Evolutionary conservation across 2,888 invertebrate genomes (phyloP), one percentile per base, ranked within the genome.

Genomic region (Trachelus troglodyta): DNA sequence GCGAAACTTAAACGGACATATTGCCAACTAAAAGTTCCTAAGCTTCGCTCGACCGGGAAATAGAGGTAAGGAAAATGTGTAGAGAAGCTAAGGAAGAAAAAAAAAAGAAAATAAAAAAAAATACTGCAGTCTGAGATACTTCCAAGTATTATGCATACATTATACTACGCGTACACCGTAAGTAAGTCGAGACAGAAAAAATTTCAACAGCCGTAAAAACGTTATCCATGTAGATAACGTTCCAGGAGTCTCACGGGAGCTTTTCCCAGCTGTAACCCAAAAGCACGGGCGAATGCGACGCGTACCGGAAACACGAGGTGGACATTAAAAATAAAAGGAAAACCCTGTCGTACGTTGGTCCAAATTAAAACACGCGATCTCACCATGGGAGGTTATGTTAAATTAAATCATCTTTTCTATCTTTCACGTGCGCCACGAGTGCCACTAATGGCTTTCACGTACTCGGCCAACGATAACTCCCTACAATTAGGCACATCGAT

Each of bases 241-340:
- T 56, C 2, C 0, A 23, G 56, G 56, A 56, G 56, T 56, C 56
- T 23, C 56, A 0, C 23, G 56, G 23, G 56, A 56, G 23, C 9
- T 56, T 56, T 23, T 23, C 56, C 56, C 56, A 12, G 56, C 23
- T 1, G 23, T 15, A 56, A 56, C 23, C 56, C 56, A 9, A 23
- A 56, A 56, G 56, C 56, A 56, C 56, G 2, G 15, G 15, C 9
- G 23, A 56, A 11, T 9, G 56, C 23, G 56, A 56, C 56, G 6
- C 56, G 56, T 23, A 9, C 23, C 23, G 23, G 23, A 56, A 56
- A 23, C 56, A 56, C 56, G 23, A 56, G 23, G 56, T 1, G 56
- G 56, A 56, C 56, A 34, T 71, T 71, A 71, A 71, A 71, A 71
- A 71, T 71, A 71, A 71, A 71, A 71, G 71, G 33, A 15, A 71